Conservation (phyloP, 2,113 vertebrate genomes). For the Ondatra zibethicus region DNA sequence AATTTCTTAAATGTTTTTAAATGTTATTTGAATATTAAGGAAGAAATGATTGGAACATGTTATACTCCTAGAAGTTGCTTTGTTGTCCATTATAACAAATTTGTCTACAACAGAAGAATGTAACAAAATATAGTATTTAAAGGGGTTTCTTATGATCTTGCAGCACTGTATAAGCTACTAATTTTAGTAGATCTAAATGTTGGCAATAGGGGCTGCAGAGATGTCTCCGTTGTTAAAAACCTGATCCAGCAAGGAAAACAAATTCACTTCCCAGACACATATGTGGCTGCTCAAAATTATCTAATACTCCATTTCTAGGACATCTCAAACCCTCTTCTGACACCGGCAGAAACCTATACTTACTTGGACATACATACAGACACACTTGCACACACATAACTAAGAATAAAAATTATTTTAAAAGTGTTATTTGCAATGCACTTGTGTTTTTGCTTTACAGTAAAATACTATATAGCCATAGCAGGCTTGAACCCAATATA, state of each 20-base stretch:
- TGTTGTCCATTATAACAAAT: not conserved
- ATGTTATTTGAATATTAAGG: not conserved
- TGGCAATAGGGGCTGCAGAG: not conserved
- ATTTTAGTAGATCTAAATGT: not conserved
- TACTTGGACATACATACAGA: not conserved
- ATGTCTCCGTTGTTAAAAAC: not conserved
- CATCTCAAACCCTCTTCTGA: not conserved
- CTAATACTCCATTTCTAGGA: not conserved
- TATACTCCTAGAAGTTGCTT: not conserved
- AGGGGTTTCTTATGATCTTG: not conserved
- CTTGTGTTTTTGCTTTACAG: not conserved
- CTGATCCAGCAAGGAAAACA: too few species aligned
- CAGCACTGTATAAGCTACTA: not conserved
- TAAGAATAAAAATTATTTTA: not conserved
- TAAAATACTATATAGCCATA: not conserved
- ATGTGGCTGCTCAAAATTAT: too few species aligned
- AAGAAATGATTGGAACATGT: not conserved
- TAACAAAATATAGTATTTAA: not conserved
- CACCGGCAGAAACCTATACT: not conserved
- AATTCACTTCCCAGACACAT: not conserved
- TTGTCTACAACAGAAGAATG: not conserved
- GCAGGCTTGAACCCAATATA: too few species aligned
- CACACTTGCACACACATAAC: not conserved
- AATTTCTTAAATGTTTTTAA: not conserved
- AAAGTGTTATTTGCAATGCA: not conserved